phyloP scores from a whole-genome alignment of 2,113 vertebrate genomes.

The Todiramphus saurophagus region DNA sequence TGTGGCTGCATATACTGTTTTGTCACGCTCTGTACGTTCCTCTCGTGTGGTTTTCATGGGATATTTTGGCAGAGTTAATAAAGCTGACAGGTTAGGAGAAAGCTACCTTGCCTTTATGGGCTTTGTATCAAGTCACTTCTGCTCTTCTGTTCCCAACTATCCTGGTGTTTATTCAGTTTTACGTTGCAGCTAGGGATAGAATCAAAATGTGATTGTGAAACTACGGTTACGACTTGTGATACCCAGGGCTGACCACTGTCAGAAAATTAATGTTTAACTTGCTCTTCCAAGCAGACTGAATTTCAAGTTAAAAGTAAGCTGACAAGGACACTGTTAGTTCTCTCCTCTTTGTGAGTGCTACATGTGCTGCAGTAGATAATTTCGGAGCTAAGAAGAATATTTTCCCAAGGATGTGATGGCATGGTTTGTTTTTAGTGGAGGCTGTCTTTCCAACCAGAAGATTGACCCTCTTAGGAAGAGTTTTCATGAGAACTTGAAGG shows the following conservation, averaged over 20 bases:
- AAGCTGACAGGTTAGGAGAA: neutral
- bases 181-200: neutral
- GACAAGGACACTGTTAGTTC: neutral
- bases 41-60: neutral
- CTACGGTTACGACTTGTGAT: neutral
- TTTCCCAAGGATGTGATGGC: neutral
- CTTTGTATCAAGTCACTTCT: neutral
- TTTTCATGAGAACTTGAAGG: neutral
- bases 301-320: conserved; percentile 46
- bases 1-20: neutral
- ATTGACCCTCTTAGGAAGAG: neutral
- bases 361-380: neutral
- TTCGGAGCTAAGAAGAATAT: neutral
- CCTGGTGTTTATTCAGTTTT: neutral
- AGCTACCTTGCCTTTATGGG: neutral
- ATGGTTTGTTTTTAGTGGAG: neutral
- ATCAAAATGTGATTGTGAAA: conserved; percentile 38
- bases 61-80: neutral
- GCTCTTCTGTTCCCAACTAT: neutral
- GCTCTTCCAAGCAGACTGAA: neutral
- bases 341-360: neutral
- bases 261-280: conserved; percentile 62
- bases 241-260: neutral
- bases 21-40: neutral
- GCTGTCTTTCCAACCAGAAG: neutral